phyloP scores from a whole-genome alignment of 2,888 invertebrate genomes.

The Macaria notata region DNA sequence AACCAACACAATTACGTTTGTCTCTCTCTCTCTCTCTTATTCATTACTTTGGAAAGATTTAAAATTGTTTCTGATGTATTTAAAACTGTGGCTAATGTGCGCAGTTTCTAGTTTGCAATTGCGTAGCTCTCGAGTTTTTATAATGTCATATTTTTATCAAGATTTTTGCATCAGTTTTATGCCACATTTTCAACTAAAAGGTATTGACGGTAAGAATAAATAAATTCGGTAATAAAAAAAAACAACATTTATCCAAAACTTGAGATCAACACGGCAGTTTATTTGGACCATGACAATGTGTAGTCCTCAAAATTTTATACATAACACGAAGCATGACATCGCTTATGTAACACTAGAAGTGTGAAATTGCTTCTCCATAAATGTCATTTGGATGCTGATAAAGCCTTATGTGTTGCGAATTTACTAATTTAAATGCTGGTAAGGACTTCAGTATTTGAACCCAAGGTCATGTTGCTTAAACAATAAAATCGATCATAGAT shows the following conservation, averaged over 20 bases:
- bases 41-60: constrained; percentile 3
- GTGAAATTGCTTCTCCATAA: neutral
- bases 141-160: neutral
- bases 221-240: too few species aligned
- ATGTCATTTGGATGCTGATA: constrained; percentile 6
- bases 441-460: constrained; percentile 7
- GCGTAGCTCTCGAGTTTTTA: neutral
- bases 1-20: constrained; percentile 36
- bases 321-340: neutral
- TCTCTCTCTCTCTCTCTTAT: constrained; percentile 52
- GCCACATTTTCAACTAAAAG: neutral
- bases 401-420: constrained; percentile 6
- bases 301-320: neutral
- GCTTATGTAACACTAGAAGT: constrained; percentile 3
- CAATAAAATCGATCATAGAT: constrained; percentile 5
- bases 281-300: neutral
- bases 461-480: constrained; percentile 18
- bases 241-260: too few species aligned
- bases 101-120: constrained; percentile 43
- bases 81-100: constrained; percentile 28
- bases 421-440: constrained; percentile 8
- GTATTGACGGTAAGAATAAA: neutral
- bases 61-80: constrained; percentile 2
- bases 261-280: constrained; percentile 1
- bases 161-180: neutral